These are phyloP conservation scores for Helicoverpa assulta DNA, from an alignment of 2,888 invertebrate species.

Conservation along the genomic window DNA sequence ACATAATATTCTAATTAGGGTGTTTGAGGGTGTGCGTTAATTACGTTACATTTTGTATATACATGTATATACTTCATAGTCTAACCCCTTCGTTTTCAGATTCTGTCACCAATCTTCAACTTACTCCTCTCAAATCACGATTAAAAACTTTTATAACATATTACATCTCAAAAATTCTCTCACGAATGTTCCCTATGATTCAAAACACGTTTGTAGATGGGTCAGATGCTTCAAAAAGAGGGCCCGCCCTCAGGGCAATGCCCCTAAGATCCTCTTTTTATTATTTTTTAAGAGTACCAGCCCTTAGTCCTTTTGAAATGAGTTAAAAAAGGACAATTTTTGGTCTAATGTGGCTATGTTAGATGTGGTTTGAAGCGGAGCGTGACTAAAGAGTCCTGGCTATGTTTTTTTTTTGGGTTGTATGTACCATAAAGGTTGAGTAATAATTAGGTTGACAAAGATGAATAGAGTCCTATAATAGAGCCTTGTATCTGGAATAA, in stretches of 20 bases:
- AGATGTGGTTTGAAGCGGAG: constrained; percentile 29
- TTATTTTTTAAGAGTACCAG: constrained; percentile 65
- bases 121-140: constrained; percentile 6
- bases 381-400: constrained; percentile 17
- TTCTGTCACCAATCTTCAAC: not conserved
- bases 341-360: constrained; percentile 51
- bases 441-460: not conserved
- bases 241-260: constrained; percentile 68
- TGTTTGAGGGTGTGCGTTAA: no score
- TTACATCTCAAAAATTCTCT: constrained; percentile 64
- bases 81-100: not conserved
- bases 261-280: constrained; percentile 65
- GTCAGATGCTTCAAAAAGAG: constrained; percentile 66
- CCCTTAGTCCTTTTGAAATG: constrained; percentile 59
- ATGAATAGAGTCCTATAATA: not conserved
- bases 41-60: no score
- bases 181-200: constrained; percentile 64
- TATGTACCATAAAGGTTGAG: not conserved
- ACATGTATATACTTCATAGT: no score
- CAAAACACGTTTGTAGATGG: constrained; percentile 69
- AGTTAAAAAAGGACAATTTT: constrained; percentile 56
- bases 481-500: not conserved
- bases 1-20: no score
- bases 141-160: constrained; percentile 44
- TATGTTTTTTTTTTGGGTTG: constrained; percentile 11